Base-by-base conservation (phyloP, 1,140 invertebrate species). In the Orius laevigatus region DNA sequence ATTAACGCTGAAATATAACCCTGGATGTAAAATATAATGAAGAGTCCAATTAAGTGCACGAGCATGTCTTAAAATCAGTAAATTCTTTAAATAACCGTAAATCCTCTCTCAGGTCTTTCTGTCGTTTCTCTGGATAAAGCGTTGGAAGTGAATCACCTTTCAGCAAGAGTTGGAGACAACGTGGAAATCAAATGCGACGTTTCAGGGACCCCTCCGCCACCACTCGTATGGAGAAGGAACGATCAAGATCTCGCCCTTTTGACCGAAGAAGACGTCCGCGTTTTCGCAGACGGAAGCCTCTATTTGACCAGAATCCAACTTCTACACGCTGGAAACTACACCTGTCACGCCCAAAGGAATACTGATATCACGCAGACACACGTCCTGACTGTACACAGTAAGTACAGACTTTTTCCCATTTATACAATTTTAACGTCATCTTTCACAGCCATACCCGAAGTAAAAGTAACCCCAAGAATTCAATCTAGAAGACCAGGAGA, bases 111-210 rank as follows among this genome's bases (percentile, higher is more conserved):
- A 83, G 80, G 78, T 65, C 71, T 84, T 6, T 79, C 79, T 2
- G 74, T 81, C 4, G 76, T 81, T 14, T 74, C 78, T 1, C 60
- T 83, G 56, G 79, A 83, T 59, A 81, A 84, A 59, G 75, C 78
- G 14, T 63, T 84, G 20, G 77, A 82, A 59, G 70, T 78, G 14
- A 80, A 79, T 67, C 69, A 76, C 57, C 63, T 81, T 51, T 70
- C 71, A 51, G 75, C 78, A 34, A 60, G 77, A 49, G 77, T 83
- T 11, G 80, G 78, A 12, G 81, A 84, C 62, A 84, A 83, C 57
- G 75, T 86, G 25, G 81, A 86, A 60, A 75, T 86, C 49, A 82
- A 82, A 58, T 86, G 82, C 63, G 81, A 82, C 59, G 77, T 81
- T 9, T 77, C 73, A 9, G 78, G 78, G 36, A 75, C 71, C 11